Conservation (phyloP, 2,888 invertebrate species). For the Drosophila anomalata region DNA sequence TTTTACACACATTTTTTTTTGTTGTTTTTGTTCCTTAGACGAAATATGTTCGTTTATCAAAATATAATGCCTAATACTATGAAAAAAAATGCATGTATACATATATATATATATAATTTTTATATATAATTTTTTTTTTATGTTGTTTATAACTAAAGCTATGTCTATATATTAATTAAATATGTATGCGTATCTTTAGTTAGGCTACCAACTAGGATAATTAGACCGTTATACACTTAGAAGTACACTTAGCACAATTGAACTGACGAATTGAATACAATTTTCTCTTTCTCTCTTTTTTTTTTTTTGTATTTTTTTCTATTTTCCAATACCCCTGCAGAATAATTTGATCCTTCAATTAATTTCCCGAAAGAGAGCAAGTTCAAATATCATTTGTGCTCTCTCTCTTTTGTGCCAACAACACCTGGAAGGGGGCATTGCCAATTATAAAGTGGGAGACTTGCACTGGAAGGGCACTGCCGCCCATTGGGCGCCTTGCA, state of each 20-base stretch:
- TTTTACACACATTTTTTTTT: slow-evolving; percentile 1
- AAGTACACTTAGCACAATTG: slow-evolving; percentile 75
- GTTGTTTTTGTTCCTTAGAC: slow-evolving; percentile 3
- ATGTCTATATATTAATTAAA: slow-evolving; percentile 33
- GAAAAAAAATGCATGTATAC: slow-evolving; percentile 46
- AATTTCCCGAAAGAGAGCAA: not conserved
- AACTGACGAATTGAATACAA: slow-evolving; percentile 53
- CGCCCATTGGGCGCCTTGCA: too few species aligned
- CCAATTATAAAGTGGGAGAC: too few species aligned
- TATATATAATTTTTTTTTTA: not conserved
- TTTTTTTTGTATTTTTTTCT: not conserved
- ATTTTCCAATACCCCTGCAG: not conserved
- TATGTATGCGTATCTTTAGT: slow-evolving; percentile 34
- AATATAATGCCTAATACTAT: slow-evolving; percentile 57
- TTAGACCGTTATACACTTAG: slow-evolving; percentile 68
- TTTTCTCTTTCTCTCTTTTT: slow-evolving; percentile 17
- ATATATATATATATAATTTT: slow-evolving; percentile 26
- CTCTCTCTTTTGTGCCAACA: too few species aligned
- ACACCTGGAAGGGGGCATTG: too few species aligned
- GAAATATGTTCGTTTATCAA: slow-evolving; percentile 44
- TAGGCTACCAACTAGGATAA: slow-evolving; percentile 48
- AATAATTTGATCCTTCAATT: not conserved
- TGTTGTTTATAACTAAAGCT: slow-evolving; percentile 14
- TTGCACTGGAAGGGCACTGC: too few species aligned
- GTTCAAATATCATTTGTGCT: too few species aligned